Evolutionary conservation across 2,113 vertebrate species (phyloP), one percentile per base, ranked within the genome.

Genomic region (Cynopterus brachyotis): DNA sequence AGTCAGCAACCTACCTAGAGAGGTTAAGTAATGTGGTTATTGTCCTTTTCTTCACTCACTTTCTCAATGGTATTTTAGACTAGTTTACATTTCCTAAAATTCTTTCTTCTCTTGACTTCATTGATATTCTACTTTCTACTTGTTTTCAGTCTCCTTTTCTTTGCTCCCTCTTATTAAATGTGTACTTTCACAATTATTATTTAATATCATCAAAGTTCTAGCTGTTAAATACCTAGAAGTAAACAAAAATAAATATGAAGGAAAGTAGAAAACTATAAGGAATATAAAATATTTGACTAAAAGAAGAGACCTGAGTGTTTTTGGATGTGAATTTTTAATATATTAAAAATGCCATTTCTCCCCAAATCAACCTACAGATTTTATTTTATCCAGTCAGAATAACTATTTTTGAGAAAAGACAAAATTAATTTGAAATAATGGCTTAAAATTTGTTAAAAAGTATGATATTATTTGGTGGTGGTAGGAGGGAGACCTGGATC

Each of bases 371-470:
- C n/a, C 42, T 97, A 72, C 30, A 87, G 24, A 40, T 89, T 83
- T 79, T 67, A 67, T 55, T 94, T 96, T 84, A 92, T 88, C 13
- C 35, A 72, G 10, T 73, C 42, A 86, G 59, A 84, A 62, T 72
- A 67, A 80, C 62, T 72, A 35, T 67, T 94, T 94, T 92, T 86
- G 62, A 92, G 50, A 82, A 53, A 28, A 89, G 60, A 28, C n/a
- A 82, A 62, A 67, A 75, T 90, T 95, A 90, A 92, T 82, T 95
- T 95, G 24, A 79, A 67, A 78, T 10, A 69, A 37, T 84, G 30
- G 11, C 26, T 37, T 83, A 83, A 79, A 66, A 59, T 78, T 75
- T 95, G 89, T 76, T 42, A 64, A 55, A 60, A 66, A 79, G 60
- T 79, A 45, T 57, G 35, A 66, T 32, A 32, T 45, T 81, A 16